Conservation (phyloP, 2,113 vertebrate genomes). For the Vombatus ursinus region DNA sequence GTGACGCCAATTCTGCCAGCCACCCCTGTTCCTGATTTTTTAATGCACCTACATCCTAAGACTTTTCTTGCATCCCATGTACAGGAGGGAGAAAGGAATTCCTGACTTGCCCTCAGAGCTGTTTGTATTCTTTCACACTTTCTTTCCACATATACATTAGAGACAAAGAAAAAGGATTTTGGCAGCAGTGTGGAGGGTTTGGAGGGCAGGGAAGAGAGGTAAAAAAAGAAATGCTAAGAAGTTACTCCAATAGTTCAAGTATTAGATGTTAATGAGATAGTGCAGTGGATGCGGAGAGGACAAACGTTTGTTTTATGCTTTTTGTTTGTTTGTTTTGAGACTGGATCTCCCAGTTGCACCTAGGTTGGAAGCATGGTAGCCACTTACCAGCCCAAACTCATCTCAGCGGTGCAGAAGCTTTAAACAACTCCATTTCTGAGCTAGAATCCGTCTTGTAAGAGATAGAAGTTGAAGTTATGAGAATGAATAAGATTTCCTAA, state of each 20-base stretch:
- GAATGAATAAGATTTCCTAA: neutral
- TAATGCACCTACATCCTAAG: neutral
- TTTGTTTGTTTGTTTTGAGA: neutral
- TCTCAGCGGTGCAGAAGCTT: neutral
- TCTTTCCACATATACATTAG: neutral
- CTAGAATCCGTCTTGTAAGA: neutral
- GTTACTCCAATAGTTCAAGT: neutral
- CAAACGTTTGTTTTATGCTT: neutral
- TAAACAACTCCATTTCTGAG: neutral
- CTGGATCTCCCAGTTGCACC: neutral
- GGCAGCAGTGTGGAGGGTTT: neutral
- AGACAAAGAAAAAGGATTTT: neutral
- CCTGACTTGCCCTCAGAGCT: neutral
- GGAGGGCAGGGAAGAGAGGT: neutral
- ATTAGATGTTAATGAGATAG: neutral
- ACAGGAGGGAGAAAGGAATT: neutral
- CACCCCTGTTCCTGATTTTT: neutral
- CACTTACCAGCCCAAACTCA: neutral
- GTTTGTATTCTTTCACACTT: neutral
- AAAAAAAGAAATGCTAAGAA: neutral
- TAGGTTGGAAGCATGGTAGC: neutral
- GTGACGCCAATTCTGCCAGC: neutral
- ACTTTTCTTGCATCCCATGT: neutral
- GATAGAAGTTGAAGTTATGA: neutral
- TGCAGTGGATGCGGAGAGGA: neutral